phyloP scores from a whole-genome alignment of 2,113 vertebrate species.

The Collichthys lucidus region DNA sequence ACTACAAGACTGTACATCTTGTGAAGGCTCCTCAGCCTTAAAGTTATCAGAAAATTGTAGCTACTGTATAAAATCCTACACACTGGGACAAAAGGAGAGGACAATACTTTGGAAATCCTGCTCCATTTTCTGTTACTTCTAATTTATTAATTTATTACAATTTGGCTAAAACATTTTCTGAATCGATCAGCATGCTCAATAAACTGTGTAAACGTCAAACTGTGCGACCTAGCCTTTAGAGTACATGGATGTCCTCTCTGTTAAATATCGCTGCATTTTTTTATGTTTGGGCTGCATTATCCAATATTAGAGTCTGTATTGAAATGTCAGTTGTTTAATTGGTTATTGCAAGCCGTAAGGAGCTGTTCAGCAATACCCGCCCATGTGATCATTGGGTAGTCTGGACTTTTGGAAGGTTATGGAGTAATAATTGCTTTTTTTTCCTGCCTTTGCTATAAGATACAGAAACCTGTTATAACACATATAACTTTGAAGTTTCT shows the following conservation, averaged over 20 bases:
- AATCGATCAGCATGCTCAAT: not conserved
- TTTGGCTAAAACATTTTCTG: not conserved
- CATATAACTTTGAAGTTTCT: constrained; percentile 29
- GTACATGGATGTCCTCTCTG: not conserved
- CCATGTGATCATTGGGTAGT: no score
- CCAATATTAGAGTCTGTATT: not conserved
- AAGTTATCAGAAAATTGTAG: not conserved
- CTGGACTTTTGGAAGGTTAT: not conserved
- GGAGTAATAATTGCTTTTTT: not conserved
- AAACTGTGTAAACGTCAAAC: not conserved
- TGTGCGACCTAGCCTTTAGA: not conserved
- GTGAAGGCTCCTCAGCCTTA: not conserved
- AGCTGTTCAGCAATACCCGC: not conserved
- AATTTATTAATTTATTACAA: no score
- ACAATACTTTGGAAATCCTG: no score
- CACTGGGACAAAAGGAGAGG: not conserved
- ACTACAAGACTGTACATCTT: not conserved
- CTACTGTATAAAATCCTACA: not conserved
- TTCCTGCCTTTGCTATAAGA: not conserved
- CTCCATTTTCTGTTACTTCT: not conserved
- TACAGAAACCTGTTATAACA: not conserved
- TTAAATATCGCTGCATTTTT: not conserved
- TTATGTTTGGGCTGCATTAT: not conserved
- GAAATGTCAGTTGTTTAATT: not conserved
- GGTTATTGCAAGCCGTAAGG: not conserved